Base-by-base conservation (phyloP, 1,140 invertebrate species). In the Anoplolepis gracilipes region DNA sequence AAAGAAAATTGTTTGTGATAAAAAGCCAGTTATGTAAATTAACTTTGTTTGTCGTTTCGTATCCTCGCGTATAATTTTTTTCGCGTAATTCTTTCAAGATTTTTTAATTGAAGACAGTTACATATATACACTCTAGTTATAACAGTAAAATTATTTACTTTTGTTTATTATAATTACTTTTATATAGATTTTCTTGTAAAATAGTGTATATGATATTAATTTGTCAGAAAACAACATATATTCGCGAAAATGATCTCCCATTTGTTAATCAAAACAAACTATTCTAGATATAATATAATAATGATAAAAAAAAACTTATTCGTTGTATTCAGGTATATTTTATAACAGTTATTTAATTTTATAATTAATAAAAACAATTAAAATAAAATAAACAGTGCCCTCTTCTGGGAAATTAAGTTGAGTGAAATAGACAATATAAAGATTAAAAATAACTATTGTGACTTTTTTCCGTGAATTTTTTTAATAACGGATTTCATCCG, bases 1-100 rank as follows among this genome's bases (percentile, higher is more conserved):
- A 69, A 69, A 79, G 46, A 79, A 79, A 79, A 79, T 67, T 69
- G n/a, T 78, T 78, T 78, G 10, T 19, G 42, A 67, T 78, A 55
- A 78, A 53, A 78, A 53, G 10, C 28, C n/a, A 67, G 53, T 78
- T 67, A 67, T 78, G 30, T 53, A 55, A 78, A 78, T 67, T 78
- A 2, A 7, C 13, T 13, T 53, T 67, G 36, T 65, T 65, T 78
- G 46, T 77, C 39, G 6, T 64, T 64, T 64, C 28, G 4, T 4
- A 30, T 19, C 16, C 28, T 19, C 42, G 13, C n/a, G 16, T 78
- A 67, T 67, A 36, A 36, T 67, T 16, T 36, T 28, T 78, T 33
- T 78, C 76, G 22, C 53, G 16, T n/a, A 25, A 65, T 11, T 70
- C 42, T 19, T 22, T 53, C 46, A 33, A 22, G 28, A 53, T 53